Evolutionary conservation across 2,888 invertebrate species (phyloP).

Genomic region (Neocrepidodera transversa): DNA sequence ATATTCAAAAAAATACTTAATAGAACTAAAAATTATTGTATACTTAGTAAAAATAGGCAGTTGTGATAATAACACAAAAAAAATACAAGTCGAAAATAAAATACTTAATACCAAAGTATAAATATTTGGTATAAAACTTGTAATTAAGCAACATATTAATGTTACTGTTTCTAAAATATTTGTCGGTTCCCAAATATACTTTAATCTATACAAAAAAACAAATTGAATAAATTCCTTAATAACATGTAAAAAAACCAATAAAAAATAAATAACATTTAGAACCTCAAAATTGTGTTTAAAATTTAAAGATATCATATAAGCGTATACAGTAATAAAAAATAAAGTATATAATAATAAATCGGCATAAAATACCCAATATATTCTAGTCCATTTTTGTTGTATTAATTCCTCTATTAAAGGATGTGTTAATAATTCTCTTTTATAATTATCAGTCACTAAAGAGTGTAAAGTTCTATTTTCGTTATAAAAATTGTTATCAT

Average conservation of each 20-base stretch:
- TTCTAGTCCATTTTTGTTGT: conserved; percentile 40
- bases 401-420: conserved; percentile 41
- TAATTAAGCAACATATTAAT: conserved; percentile 31
- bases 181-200: conserved; percentile 39
- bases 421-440: conserved; percentile 39
- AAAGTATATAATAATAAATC: conserved; percentile 36
- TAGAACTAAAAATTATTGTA: conserved; percentile 45
- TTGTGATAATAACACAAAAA: conserved; percentile 42
- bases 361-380: conserved; percentile 37
- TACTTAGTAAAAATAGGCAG: conserved; percentile 45
- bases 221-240: conserved; percentile 42
- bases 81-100: conserved; percentile 39
- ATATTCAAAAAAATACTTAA: conserved; percentile 46
- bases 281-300: conserved; percentile 6
- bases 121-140: conserved; percentile 33
- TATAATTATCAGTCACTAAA: conserved; percentile 34
- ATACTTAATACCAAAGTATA: conserved; percentile 40
- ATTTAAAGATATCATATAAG: conserved; percentile 38
- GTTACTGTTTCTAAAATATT: conserved; percentile 41
- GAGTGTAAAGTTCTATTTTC: conserved; percentile 38
- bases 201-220: conserved; percentile 32
- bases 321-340: conserved; percentile 39
- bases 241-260: conserved; percentile 32
- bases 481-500: conserved; percentile 34
- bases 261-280: conserved; percentile 25